Evolutionary conservation across 2,888 invertebrate genomes (phyloP), one percentile per base, ranked within the genome.

Genomic region (Griposia aprilina): DNA sequence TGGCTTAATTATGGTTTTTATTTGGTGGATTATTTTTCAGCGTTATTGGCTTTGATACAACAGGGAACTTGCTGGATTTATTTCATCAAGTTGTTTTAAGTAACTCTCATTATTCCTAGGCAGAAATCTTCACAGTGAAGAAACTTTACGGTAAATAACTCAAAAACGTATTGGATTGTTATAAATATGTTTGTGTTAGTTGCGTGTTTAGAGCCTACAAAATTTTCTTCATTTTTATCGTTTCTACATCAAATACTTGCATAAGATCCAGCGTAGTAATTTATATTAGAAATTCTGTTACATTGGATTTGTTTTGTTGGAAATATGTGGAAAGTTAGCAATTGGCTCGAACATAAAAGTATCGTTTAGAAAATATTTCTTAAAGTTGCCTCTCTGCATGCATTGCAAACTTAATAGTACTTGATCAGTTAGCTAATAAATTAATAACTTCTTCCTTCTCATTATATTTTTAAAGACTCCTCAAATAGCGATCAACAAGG

Each of bases 221-320:
- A 13, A 48, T 67, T 55, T 67, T 81, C 23, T 66, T 55, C 26
- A 26, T 67, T 67, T 76, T 66, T 83, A 78, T 70, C 48, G 72
- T 70, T 59, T 71, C 60, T 50, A 48, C 81, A 60, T 52, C 60
- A 57, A 73, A 57, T 67, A 62, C 74, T 82, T 82, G 69, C 70
- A 26, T 67, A 60, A 62, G 36, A 62, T 77, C 10, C 5, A 77
- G 30, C 26, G 15, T 55, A 45, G 66, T 60, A 36, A 60, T 48
- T 67, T 36, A 41, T 52, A 26, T 74, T 81, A 41, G 60, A 55
- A 75, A 80, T 62, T 75, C n/a, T 81, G 50, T 75, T 55, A 45
- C 66, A 55, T 66, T 62, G 41, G 30, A 50, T 50, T 67, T 67
- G 48, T 76, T 76, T 71, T 62, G 20, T 77, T 62, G 6, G 60